A percentile compares a stretch with the other conserved stretches of the same genome.
phyloP scores from a whole-genome alignment of 2,113 vertebrate species.

The Numenius arquata region DNA sequence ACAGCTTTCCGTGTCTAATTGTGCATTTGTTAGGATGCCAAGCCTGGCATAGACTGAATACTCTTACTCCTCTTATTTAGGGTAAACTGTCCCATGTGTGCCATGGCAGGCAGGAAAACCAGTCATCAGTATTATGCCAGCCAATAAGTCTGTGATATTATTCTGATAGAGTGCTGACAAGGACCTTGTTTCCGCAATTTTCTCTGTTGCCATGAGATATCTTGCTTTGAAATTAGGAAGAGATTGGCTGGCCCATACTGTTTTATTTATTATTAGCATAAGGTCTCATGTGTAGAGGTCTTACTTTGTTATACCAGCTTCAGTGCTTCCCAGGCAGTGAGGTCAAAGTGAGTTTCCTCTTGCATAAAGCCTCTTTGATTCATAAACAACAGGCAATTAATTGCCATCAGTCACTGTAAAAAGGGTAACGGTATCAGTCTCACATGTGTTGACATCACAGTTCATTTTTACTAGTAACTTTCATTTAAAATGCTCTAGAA shows the following conservation, averaged over 20 bases:
- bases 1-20: background rate
- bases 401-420: background rate
- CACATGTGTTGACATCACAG: background rate
- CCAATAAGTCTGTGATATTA: background rate
- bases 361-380: background rate
- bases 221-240: background rate
- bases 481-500: background rate
- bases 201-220: background rate
- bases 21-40: background rate
- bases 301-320: background rate
- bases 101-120: background rate
- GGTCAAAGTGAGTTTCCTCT: background rate
- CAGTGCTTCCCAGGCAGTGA: background rate
- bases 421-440: background rate
- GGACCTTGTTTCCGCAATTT: background rate
- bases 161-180: background rate
- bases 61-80: background rate
- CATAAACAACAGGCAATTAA: background rate
- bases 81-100: background rate
- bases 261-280: background rate
- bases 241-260: background rate
- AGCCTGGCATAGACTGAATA: background rate
- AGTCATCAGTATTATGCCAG: background rate
- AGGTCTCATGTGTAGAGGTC: background rate
- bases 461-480: background rate